These are phyloP conservation scores for Eupithecia insigniata DNA, from an alignment of 2,888 invertebrate species.

Conservation along the genomic window DNA sequence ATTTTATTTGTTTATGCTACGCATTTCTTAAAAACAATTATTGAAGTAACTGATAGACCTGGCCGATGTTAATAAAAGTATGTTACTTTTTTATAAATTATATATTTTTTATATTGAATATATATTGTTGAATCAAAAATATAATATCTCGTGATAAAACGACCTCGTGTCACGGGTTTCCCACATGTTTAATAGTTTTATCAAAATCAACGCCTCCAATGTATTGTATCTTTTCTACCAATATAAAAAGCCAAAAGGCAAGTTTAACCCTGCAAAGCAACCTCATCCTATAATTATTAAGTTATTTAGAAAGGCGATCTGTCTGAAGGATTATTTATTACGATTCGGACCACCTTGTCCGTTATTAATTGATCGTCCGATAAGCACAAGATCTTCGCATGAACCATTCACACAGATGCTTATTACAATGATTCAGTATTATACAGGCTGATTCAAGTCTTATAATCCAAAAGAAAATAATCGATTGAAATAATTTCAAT, in stretches of 20 bases:
- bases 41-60: background rate
- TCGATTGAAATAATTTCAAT: background rate
- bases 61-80: background rate
- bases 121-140: background rate
- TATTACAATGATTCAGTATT: slow-evolving; percentile 25
- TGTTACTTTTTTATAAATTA: no score
- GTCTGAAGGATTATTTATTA: slow-evolving; percentile 74
- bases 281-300: slow-evolving; percentile 36
- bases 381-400: slow-evolving; percentile 57
- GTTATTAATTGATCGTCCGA: slow-evolving; percentile 76
- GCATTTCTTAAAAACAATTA: slow-evolving; percentile 3
- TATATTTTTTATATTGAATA: no score
- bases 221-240: background rate
- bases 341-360: slow-evolving; percentile 72
- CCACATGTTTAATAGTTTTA: background rate
- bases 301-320: slow-evolving; percentile 78
- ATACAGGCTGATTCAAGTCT: background rate
- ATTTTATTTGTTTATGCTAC: slow-evolving; percentile 12
- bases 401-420: slow-evolving; percentile 57
- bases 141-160: no score
- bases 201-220: background rate
- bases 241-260: background rate
- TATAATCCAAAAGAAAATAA: background rate
- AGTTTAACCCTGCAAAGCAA: background rate
- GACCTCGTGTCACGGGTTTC: background rate